Evolutionary conservation across 2,113 vertebrate genomes (phyloP).

Genomic region (Catharus fuscescens): DNA sequence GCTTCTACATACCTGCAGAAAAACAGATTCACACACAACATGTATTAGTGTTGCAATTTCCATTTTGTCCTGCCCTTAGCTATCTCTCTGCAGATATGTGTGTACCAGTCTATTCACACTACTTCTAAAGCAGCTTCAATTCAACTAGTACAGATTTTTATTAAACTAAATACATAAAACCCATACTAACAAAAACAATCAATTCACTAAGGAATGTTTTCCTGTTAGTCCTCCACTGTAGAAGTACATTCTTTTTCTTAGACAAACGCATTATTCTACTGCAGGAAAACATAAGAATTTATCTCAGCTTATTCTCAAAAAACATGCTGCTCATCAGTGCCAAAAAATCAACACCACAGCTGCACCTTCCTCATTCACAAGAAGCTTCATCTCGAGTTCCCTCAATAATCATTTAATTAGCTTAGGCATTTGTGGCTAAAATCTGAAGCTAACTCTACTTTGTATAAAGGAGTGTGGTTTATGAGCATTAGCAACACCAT

Average conservation of each 20-base stretch:
- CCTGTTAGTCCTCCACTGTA: not conserved
- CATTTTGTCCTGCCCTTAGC: not conserved
- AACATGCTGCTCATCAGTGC: not conserved
- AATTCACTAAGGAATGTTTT: not conserved
- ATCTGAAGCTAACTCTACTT: not conserved
- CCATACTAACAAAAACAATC: not conserved
- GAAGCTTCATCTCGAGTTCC: not conserved
- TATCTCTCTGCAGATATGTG: not conserved
- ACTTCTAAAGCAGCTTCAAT: not conserved
- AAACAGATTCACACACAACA: not conserved
- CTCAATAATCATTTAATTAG: not conserved
- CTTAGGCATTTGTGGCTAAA: not conserved
- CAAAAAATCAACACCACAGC: not conserved
- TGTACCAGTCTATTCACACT: not conserved
- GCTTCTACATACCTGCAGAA: slow-evolving; percentile 85
- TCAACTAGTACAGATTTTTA: not conserved
- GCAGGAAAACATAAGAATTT: not conserved
- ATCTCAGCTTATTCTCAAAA: not conserved
- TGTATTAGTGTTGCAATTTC: not conserved
- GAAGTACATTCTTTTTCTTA: not conserved
- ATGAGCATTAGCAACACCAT: not conserved
- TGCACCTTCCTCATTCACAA: rapidly evolving
- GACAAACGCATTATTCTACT: not conserved
- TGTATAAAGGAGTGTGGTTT: not conserved
- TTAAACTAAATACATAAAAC: not conserved